A percentile compares a stretch with the other conserved stretches of the same genome.
Conservation (phyloP, 2,113 vertebrate genomes). For the Mobula birostris region DNA sequence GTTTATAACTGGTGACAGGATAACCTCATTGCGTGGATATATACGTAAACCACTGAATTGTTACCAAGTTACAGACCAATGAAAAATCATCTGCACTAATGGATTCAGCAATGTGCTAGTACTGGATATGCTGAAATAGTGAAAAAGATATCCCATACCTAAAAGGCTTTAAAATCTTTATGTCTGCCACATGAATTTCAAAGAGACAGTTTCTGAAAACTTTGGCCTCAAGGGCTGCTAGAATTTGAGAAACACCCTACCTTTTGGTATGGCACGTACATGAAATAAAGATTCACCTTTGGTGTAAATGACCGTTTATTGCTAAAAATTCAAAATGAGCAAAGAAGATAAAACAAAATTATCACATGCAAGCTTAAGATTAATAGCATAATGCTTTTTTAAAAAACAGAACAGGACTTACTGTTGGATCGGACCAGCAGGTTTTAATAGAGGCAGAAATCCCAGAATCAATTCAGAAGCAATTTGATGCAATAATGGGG, state of each 20-base stretch:
- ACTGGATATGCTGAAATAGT: neutral
- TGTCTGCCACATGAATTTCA: neutral
- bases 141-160: neutral
- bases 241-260: neutral
- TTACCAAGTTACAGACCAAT: neutral
- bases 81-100: neutral
- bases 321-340: neutral
- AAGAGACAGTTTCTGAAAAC: neutral
- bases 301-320: neutral
- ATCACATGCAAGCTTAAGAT: neutral
- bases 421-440: neutral
- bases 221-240: neutral
- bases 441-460: neutral
- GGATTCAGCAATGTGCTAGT: neutral
- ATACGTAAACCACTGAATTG: neutral
- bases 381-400: neutral
- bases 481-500: neutral
- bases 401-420: neutral
- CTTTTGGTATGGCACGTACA: neutral
- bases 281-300: neutral
- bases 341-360: neutral
- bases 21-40: neutral
- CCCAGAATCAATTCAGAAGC: neutral
- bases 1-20: neutral
- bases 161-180: neutral